These are phyloP conservation scores for Meandrina meandrites DNA, from an alignment of 92 coral and sea anemone species.

Conservation along the genomic window DNA sequence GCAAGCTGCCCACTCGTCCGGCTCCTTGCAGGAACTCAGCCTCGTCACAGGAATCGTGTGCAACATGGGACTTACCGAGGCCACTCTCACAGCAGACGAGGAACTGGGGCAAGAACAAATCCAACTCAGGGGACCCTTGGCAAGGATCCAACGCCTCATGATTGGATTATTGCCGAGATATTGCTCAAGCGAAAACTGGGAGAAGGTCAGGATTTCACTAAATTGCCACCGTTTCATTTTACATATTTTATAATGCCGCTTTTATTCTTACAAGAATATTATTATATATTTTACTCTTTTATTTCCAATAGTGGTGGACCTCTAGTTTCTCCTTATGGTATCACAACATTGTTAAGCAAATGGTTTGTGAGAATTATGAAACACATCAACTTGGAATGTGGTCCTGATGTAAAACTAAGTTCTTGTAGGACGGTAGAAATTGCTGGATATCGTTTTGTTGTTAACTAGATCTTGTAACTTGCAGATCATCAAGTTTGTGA, in stretches of 20 bases:
- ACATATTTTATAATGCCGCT: too few relatives aligned
- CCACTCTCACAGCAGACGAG: slow-evolving; percentile 67
- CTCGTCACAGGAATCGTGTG: slow-evolving; percentile 94
- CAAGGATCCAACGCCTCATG: slow-evolving; percentile 93
- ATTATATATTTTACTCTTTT: too few relatives aligned
- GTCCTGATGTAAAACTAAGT: too few relatives aligned
- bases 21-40: slow-evolving; percentile 92
- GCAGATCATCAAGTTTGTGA: slow-evolving; percentile 82
- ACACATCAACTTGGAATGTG: too few relatives aligned
- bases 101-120: slow-evolving; percentile 80
- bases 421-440: too few relatives aligned
- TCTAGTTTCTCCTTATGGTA: too few relatives aligned
- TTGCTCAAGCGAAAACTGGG: slow-evolving; percentile 92
- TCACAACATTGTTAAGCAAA: too few relatives aligned
- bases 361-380: too few relatives aligned
- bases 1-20: slow-evolving; percentile 60
- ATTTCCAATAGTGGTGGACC: too few relatives aligned
- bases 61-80: slow-evolving; percentile 89
- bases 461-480: background rate
- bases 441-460: background rate
- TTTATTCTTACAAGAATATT: too few relatives aligned
- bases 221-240: background rate
- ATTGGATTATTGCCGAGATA: slow-evolving; percentile 89
- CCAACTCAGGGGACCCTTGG: slow-evolving; percentile 87
- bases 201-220: slow-evolving; percentile 57